Evolutionary conservation across 2,888 invertebrate genomes (phyloP), one percentile per base, ranked within the genome.

Genomic region (Drosophila nigricruria): DNA sequence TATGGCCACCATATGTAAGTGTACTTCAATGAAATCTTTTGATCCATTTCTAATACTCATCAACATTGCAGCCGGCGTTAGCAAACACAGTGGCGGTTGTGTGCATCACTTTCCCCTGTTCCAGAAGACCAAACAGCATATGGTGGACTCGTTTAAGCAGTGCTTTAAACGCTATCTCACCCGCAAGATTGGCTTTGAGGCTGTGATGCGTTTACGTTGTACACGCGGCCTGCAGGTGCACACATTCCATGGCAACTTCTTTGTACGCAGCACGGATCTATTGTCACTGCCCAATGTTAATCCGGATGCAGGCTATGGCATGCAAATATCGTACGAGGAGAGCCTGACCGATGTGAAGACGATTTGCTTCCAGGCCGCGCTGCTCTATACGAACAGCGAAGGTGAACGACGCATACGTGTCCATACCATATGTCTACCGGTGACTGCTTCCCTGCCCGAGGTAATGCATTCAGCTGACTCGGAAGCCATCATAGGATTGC

Each of bases 241-340:
- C 93, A 98, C 98, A 91, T 99, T 99, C 95, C 99, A 99, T 94
- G 99, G 99, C 43, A 99, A 99, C 93, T 99, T 99, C 95, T 99
- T 99, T 93, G 99, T 99, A 56, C 95, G 99, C 5, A 99, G 99
- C 0, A 98, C 99, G 5, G 99, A 99, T 94, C 94, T 99, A 62
- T 94, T 99, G 65, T 98, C 98, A 14, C 93, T 99, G 82, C 99
- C 99, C 42, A 99, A 99, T 94, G 96, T 99, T 68, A 99, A 98
- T 91, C 99, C 99, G 0, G 99, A 99, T 93, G 97, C 98, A 6
- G 99, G 98, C 20, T 99, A 98, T 93, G 99, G 98, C 54, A 99
- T 99, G 97, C 99, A 99, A 88, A 93, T 93, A 72, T 95, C 98
- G 2, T 98, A 99, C 60, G 99, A 99, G 80, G 98, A 99, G 93